Conservation (phyloP, 1,140 invertebrate genomes). For the Andrena cerasifolii region DNA sequence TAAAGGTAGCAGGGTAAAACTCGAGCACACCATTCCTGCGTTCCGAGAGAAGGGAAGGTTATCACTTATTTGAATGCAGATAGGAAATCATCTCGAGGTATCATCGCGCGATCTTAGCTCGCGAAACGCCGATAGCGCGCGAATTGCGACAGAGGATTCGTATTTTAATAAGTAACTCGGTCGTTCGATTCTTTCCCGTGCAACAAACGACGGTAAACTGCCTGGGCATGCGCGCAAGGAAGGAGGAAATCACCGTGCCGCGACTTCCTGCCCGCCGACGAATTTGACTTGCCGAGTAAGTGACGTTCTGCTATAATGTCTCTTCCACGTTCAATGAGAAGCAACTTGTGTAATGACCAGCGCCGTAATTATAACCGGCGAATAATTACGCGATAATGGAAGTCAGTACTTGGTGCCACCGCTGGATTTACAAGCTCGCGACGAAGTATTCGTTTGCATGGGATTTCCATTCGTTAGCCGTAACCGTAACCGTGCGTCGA, state of each 20-base stretch:
- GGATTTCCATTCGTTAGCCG: conserved; percentile 7
- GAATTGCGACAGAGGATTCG: background rate
- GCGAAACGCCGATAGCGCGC: background rate
- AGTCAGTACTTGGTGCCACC: conserved; percentile 15
- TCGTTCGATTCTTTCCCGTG: background rate
- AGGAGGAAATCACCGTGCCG: background rate
- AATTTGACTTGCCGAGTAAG: conserved; percentile 55
- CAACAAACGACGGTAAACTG: conserved; percentile 29
- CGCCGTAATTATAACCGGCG: conserved; percentile 24
- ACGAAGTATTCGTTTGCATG: background rate
- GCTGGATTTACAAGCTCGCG: background rate
- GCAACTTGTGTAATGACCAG: conserved; percentile 7
- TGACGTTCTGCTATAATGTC: conserved; percentile 49
- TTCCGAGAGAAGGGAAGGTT: too few species aligned
- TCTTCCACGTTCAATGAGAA: conserved; percentile 5
- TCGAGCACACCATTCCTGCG: too few species aligned
- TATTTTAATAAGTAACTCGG: background rate
- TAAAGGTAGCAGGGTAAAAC: too few species aligned
- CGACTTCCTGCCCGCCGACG: conserved; percentile 40
- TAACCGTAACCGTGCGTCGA: too few species aligned
- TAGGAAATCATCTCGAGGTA: too few species aligned
- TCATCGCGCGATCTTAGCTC: too few species aligned
- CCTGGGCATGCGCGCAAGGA: conserved; percentile 10
- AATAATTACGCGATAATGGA: conserved; percentile 40
- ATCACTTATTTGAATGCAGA: too few species aligned